phyloP scores from a whole-genome alignment of 2,888 invertebrate species.

The Monopis laevigella region DNA sequence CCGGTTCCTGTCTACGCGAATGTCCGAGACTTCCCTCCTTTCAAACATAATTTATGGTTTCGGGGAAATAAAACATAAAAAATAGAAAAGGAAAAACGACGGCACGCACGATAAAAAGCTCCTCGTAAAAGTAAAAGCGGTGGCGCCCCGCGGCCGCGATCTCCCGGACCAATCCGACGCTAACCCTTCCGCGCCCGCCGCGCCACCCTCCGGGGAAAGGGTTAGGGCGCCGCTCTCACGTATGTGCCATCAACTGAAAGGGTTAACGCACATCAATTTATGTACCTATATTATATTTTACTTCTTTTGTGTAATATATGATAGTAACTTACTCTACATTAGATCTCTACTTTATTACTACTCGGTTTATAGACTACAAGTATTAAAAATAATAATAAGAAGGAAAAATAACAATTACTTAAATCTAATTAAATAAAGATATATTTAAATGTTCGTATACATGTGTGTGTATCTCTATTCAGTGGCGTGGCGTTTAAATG shows the following conservation, averaged over 20 bases:
- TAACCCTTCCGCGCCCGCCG: conserved; percentile 56
- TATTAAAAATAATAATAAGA: too few relatives aligned
- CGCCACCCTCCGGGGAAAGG: conserved; percentile 47
- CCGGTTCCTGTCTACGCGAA: conserved; percentile 59
- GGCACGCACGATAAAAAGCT: conserved; percentile 67
- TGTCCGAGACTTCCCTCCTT: conserved; percentile 67
- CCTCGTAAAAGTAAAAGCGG: conserved; percentile 58
- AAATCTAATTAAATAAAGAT: too few relatives aligned
- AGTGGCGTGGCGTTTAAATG: too few relatives aligned
- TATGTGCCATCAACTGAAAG: not conserved
- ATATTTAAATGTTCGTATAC: too few relatives aligned
- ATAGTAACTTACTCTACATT: too few relatives aligned
- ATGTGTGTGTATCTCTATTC: too few relatives aligned
- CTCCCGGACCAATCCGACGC: conserved; percentile 30
- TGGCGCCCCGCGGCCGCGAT: conserved; percentile 28
- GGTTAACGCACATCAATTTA: too few relatives aligned
- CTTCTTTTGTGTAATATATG: too few relatives aligned
- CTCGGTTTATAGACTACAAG: too few relatives aligned
- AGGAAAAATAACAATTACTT: too few relatives aligned
- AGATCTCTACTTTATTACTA: too few relatives aligned
- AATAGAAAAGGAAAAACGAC: conserved; percentile 69
- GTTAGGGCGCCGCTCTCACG: conserved; percentile 48
- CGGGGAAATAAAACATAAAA: conserved; percentile 69
- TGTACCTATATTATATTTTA: too few relatives aligned
- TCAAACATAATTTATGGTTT: conserved; percentile 69